phyloP scores from a whole-genome alignment of 2,797 vertebrate species.

The Garrulus glandarius region DNA sequence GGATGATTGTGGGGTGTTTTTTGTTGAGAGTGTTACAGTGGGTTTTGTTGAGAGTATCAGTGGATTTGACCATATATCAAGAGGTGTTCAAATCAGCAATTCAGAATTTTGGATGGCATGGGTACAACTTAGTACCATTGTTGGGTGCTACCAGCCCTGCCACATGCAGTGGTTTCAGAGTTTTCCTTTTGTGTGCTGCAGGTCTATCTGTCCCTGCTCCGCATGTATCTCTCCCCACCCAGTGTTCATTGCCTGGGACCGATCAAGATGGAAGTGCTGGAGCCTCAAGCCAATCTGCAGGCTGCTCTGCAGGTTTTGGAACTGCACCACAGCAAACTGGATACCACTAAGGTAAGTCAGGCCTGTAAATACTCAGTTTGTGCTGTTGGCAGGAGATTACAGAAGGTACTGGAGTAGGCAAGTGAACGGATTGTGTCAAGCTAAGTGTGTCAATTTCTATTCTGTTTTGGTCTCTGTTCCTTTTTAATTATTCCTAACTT shows the following conservation, averaged over 20 bases:
- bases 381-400: background rate
- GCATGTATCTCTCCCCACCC: slow-evolving; percentile 97
- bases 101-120: background rate
- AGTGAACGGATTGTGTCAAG: background rate
- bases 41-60: background rate
- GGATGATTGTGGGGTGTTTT: background rate
- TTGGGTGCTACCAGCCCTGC: background rate
- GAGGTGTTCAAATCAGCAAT: background rate
- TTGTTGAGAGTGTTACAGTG: background rate
- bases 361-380: background rate
- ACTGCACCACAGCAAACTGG: slow-evolving; percentile 94
- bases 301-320: slow-evolving; percentile 92
- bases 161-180: background rate
- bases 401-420: background rate
- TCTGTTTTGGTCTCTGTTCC: background rate
- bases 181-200: slow-evolving; percentile 61
- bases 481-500: background rate
- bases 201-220: slow-evolving; percentile 95
- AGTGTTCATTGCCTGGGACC: slow-evolving; percentile 94
- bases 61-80: background rate
- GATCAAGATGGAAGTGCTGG: slow-evolving; percentile 92
- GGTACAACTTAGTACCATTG: background rate
- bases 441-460: background rate
- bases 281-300: slow-evolving; percentile 92
- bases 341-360: slow-evolving; percentile 92